Percentiles rank a stretch among this genome's conserved stretches.
phyloP scores from a whole-genome alignment of 2,888 invertebrate genomes.

The Seira sanloemensis region DNA sequence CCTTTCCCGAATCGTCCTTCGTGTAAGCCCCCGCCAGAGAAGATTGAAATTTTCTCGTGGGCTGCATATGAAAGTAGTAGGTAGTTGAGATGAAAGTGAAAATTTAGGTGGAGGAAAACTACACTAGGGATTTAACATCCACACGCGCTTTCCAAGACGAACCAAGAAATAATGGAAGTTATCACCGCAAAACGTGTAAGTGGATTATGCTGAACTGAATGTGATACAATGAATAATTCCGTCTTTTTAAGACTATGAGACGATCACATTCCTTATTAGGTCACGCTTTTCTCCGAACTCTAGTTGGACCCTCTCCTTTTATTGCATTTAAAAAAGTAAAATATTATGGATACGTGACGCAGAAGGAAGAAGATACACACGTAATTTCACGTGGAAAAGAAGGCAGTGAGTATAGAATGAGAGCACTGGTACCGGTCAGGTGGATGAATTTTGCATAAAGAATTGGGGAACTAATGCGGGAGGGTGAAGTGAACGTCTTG shows the following conservation, averaged over 20 bases:
- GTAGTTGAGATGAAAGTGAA: too few relatives aligned
- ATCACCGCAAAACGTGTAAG: too few relatives aligned
- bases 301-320: not conserved
- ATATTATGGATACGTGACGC: not conserved
- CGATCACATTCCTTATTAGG: not conserved
- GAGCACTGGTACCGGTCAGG: not conserved
- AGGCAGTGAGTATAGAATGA: not conserved
- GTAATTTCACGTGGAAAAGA: not conserved
- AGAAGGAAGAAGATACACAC: not conserved
- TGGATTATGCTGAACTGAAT: too few relatives aligned
- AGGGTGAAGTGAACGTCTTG: not conserved
- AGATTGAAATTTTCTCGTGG: too few relatives aligned
- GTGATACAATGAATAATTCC: too few relatives aligned
- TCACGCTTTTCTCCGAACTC: not conserved
- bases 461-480: not conserved
- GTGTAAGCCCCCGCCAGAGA: too few relatives aligned
- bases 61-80: too few relatives aligned
- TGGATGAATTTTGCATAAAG: not conserved
- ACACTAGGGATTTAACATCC: too few relatives aligned
- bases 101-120: too few relatives aligned
- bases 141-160: not conserved
- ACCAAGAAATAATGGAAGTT: too few relatives aligned
- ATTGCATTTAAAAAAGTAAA: not conserved
- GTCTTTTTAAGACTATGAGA: not conserved
- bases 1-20: too few relatives aligned